These are phyloP conservation scores for Mycogona germanica DNA, from an alignment of 2,888 invertebrate genomes.

Conservation along the genomic window DNA sequence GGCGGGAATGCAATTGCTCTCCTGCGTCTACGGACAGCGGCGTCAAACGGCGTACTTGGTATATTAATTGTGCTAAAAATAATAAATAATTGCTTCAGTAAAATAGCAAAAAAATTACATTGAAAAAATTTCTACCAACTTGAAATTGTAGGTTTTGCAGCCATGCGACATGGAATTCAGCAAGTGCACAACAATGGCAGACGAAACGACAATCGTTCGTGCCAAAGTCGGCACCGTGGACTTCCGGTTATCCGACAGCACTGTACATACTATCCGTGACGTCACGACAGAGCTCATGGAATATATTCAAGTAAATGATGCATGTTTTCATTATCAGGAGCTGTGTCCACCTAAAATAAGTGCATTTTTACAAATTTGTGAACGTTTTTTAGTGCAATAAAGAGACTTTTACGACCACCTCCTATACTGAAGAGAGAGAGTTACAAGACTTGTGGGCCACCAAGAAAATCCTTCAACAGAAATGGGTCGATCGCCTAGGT, in stretches of 20 bases:
- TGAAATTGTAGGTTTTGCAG: conserved; percentile 29
- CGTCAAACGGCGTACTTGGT: conserved; percentile 28
- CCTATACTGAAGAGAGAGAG: neutral
- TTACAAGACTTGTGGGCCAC: conserved; percentile 12
- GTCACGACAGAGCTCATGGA: conserved; percentile 31
- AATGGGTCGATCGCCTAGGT: conserved; percentile 2
- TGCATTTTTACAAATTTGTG: neutral
- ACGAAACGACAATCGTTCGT: conserved; percentile 53
- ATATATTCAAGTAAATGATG: neutral
- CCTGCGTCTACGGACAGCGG: conserved; percentile 40
- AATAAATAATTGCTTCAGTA: neutral
- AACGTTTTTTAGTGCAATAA: neutral
- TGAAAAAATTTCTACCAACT: neutral
- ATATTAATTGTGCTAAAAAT: conserved; percentile 12
- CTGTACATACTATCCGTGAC: conserved; percentile 54
- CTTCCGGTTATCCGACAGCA: conserved; percentile 56
- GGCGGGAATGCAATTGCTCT: conserved; percentile 48
- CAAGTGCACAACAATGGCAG: conserved; percentile 39
- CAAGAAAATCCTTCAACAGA: conserved; percentile 31
- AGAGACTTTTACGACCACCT: neutral
- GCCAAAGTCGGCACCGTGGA: conserved; percentile 53
- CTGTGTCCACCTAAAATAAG: too few species aligned
- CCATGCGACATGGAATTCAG: conserved; percentile 33
- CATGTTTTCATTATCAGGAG: neutral
- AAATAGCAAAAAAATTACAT: neutral